Evolutionary conservation across 2,113 vertebrate species (phyloP), one percentile per base, ranked within the genome.

Genomic region (Buteo buteo): DNA sequence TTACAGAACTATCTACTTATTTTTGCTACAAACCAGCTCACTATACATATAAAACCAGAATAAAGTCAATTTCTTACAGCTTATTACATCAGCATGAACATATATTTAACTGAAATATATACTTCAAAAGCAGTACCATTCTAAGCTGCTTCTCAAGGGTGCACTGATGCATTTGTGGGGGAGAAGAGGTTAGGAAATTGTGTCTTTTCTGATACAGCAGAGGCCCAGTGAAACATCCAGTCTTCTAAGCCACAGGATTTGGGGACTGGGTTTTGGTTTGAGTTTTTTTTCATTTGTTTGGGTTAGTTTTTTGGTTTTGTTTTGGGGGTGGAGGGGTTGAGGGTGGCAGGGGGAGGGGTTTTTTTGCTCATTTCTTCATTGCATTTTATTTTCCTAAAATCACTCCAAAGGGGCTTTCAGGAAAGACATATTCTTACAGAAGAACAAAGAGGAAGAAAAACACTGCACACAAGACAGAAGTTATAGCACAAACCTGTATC

Each of bases 401-500:
- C 34, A 72, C 38, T 52, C 18, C 50, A 49, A 86, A 54, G 9
- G 2, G 10, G 3, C 34, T 82, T 78, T 78, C 49, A 73, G 34
- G 28, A 34, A 81, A 28, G 5, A 17, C 1, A 25, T 38, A 15
- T 36, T 82, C 38, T 79, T 20, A 45, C 5, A 58, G 3, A 74
- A 38, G 7, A 7, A 65, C 50, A 50, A 77, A 49, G 16, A 6
- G 21, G 13, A 47, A 73, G 25, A 54, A 70, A 72, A 72, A 31
- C 29, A 67, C 22, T 18, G 6, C 10, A 69, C 16, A 42, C 3
- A 45, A 61, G 22, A 84, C 15, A 67, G 26, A 57, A 92, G 36
- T 91, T 81, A 22, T 4, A 94, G 36, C 34, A 98, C 98, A 93
- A 95, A 99, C 98, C 98, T 98, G 98, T 99, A 98, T 94, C 98